These are phyloP conservation scores for Piaya cayana DNA, from an alignment of 2,113 vertebrate genomes.

Conservation along the genomic window DNA sequence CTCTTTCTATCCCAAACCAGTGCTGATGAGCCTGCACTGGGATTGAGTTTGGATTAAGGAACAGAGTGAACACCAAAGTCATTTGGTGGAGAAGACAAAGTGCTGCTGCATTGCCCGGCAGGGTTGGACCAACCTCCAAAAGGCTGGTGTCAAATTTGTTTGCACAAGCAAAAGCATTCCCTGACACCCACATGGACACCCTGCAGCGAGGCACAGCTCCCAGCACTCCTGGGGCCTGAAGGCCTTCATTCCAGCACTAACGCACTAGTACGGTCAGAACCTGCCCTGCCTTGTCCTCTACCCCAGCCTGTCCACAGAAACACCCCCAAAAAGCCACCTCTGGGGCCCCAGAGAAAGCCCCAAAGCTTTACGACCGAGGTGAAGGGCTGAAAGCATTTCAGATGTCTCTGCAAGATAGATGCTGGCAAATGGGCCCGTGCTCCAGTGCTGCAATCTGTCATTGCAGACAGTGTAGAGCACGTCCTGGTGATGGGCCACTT, in stretches of 20 bases:
- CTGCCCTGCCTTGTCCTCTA: not conserved
- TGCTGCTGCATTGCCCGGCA: not conserved
- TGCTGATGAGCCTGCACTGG: not conserved
- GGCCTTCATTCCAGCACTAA: not conserved
- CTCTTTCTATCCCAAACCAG: not conserved
- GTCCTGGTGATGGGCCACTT: conserved; percentile 22
- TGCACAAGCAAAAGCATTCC: not conserved
- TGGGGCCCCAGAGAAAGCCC: not conserved
- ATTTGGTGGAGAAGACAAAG: not conserved
- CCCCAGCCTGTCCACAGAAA: not conserved
- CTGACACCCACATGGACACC: rapidly evolving
- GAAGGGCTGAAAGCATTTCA: not conserved
- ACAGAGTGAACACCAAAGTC: not conserved
- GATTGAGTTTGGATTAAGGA: not conserved
- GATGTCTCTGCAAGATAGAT: not conserved
- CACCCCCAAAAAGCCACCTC: not conserved
- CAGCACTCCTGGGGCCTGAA: not conserved
- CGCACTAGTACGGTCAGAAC: not conserved
- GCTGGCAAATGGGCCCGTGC: not conserved
- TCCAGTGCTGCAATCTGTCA: not conserved
- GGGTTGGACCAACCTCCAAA: not conserved
- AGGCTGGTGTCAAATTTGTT: not conserved
- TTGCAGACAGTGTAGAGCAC: not conserved
- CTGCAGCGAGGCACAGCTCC: not conserved
- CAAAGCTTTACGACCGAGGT: not conserved